These are phyloP conservation scores for Nomada fucata DNA, from an alignment of 2,888 invertebrate species.

Conservation along the genomic window DNA sequence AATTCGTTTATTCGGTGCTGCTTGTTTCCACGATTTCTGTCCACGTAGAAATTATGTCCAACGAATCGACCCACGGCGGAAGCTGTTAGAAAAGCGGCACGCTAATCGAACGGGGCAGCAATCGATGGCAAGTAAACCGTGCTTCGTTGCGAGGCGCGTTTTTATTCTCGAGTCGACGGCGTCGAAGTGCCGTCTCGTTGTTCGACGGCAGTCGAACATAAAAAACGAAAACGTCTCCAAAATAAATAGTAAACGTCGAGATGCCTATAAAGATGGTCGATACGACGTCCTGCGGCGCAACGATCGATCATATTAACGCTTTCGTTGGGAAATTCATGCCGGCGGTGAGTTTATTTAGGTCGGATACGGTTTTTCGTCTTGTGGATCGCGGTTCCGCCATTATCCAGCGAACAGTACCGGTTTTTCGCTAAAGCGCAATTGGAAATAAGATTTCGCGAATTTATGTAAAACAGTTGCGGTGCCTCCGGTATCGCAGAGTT, in stretches of 20 bases:
- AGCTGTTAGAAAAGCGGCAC: neutral
- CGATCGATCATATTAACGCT: conserved; percentile 67
- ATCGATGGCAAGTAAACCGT: conserved; percentile 27
- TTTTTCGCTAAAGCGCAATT: neutral
- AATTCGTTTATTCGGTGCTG: too few species aligned
- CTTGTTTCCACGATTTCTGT: too few species aligned
- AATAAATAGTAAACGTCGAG: conserved; percentile 66
- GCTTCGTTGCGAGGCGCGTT: conserved; percentile 1
- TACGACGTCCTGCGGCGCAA: conserved; percentile 14
- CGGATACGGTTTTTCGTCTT: conserved; percentile 37
- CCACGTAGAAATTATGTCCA: too few species aligned
- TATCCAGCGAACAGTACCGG: neutral
- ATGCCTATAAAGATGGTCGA: conserved; percentile 15
- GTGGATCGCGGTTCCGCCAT: conserved; percentile 40
- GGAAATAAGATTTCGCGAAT: conserved; percentile 36
- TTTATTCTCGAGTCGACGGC: conserved; percentile 14
- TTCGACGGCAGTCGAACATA: conserved; percentile 27
- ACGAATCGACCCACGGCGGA: too few species aligned
- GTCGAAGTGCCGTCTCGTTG: conserved; percentile 14
- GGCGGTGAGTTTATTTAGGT: conserved; percentile 57
- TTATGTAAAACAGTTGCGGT: conserved; percentile 19
- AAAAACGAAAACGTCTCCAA: conserved; percentile 49
- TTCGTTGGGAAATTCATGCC: conserved; percentile 60
- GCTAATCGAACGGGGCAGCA: neutral
- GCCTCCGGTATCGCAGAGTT: conserved; percentile 26